Evolutionary conservation across 1,140 invertebrate genomes (phyloP).

Genomic region (Drosophila mayri): DNA sequence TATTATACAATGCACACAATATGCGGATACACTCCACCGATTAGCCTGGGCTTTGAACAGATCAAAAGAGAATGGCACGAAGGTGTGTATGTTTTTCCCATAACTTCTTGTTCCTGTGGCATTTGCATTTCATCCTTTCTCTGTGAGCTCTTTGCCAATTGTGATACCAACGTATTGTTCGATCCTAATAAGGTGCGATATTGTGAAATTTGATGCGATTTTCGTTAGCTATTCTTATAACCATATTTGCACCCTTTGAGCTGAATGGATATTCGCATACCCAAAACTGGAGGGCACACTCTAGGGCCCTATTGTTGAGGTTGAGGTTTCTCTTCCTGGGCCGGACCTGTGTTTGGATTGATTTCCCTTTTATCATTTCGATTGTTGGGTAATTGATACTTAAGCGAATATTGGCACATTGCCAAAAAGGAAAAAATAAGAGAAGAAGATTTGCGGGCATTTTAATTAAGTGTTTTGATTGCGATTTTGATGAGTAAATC

Average conservation of each 20-base stretch:
- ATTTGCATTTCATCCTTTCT: conserved; percentile 43
- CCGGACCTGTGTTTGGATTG: conserved; percentile 33
- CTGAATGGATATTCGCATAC: conserved; percentile 39
- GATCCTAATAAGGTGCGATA: conserved; percentile 84
- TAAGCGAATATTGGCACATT: conserved; percentile 60
- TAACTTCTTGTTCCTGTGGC: conserved; percentile 71
- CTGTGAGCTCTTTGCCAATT: conserved; percentile 27
- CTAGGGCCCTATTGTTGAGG: conserved; percentile 58
- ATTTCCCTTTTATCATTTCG: conserved; percentile 51
- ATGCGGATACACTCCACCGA: conserved; percentile 75
- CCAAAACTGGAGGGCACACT: conserved; percentile 46
- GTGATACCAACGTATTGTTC: conserved; percentile 55
- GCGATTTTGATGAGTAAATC: conserved; percentile 4
- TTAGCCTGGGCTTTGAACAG: conserved; percentile 47
- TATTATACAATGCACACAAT: conserved; percentile 78
- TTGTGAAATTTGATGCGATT: conserved; percentile 85
- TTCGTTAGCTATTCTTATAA: conserved; percentile 59
- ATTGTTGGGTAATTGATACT: conserved; percentile 72
- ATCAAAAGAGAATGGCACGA: conserved; percentile 15
- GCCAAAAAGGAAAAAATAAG: conserved; percentile 53
- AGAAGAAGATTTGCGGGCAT: conserved; percentile 22
- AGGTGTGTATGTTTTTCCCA: conserved; percentile 83
- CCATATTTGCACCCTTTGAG: conserved; percentile 55
- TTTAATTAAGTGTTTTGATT: conserved; percentile 54
- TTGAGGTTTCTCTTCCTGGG: conserved; percentile 53